Base-by-base conservation (phyloP, 2,797 vertebrate species). In the Kryptolebias ocellatus region DNA sequence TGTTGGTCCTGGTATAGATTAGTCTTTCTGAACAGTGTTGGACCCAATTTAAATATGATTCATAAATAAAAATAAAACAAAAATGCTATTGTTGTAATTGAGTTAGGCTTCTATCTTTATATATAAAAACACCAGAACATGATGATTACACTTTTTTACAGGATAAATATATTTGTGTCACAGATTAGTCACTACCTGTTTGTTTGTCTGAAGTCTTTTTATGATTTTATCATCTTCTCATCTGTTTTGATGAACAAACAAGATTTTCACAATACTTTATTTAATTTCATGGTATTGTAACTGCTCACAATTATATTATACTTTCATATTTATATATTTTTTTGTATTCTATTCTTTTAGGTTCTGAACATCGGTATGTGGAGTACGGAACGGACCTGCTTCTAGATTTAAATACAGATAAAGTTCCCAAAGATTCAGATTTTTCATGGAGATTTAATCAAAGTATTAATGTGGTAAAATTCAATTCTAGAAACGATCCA, bases 1-100 rank as follows among this genome's bases (percentile, higher is more conserved):
- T 24, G 20, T 24, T 24, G 20, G 20, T 24, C 20, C 1, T 24
- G 20, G 20, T 24, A 24, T 2, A 24, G 20, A 24, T 24, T 24
- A 12, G 3, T 12, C 11, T 12, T 1, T 5, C 9, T 12, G 39
- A 11, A 10, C 10, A 4, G 4, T 46, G 2, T n/a, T 31, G 87
- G 85, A 56, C 51, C 45, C n/a, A 46, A 82, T 82, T 16, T 1
- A 44, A 24, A 24, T 24, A 24, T 24, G 20, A 24, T 24, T 24
- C 20, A 1, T 24, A 24, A 24, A 24, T 24, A 24, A 24, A 24
- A 24, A 24, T 1, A 24, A 24, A 24, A 24, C 20, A 24, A 24
- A 24, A 24, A 24, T 24, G 20, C 20, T 24, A 24, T 24, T 24
- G 20, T 24, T 24, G 20, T 24, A 24, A 24, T 24, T 24, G 1